Percentiles rank a stretch among this genome's conserved stretches.
These are phyloP conservation scores for Papilio polytes DNA, from an alignment of 1,140 invertebrate species.

Conservation along the genomic window DNA sequence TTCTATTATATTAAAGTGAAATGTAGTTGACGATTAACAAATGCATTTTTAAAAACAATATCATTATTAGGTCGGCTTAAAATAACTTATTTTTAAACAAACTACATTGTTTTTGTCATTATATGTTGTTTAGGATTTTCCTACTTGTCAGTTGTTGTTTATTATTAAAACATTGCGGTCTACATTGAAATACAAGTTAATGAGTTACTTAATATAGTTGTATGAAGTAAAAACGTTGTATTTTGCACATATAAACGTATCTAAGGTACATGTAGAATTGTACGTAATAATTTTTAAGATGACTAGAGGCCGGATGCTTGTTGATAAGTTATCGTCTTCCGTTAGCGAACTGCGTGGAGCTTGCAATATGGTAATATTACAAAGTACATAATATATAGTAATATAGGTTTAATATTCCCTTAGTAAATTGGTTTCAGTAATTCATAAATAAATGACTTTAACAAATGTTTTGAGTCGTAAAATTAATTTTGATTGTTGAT, in stretches of 20 bases:
- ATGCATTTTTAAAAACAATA: too few relatives aligned
- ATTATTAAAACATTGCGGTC: neutral
- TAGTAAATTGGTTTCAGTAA: neutral
- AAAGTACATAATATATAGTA: neutral
- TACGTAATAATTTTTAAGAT: neutral
- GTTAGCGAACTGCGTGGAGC: neutral
- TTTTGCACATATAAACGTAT: neutral
- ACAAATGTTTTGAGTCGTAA: too few relatives aligned
- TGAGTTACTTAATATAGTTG: neutral
- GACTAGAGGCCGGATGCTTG: neutral
- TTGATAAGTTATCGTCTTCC: constrained; percentile 18
- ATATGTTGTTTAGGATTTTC: neutral
- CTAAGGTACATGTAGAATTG: neutral
- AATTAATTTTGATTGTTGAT: neutral
- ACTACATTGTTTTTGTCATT: neutral
- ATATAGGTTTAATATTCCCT: neutral
- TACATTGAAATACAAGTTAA: too few relatives aligned
- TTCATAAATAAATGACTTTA: too few relatives aligned
- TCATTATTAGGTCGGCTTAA: too few relatives aligned
- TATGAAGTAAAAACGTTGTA: neutral
- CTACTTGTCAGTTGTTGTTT: neutral
- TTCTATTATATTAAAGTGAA: too few relatives aligned
- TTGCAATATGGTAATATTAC: neutral
- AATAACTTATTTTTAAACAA: too few relatives aligned
- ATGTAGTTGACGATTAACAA: too few relatives aligned